Base-by-base conservation (phyloP, 1,140 invertebrate genomes). In the Hyles vespertilio region DNA sequence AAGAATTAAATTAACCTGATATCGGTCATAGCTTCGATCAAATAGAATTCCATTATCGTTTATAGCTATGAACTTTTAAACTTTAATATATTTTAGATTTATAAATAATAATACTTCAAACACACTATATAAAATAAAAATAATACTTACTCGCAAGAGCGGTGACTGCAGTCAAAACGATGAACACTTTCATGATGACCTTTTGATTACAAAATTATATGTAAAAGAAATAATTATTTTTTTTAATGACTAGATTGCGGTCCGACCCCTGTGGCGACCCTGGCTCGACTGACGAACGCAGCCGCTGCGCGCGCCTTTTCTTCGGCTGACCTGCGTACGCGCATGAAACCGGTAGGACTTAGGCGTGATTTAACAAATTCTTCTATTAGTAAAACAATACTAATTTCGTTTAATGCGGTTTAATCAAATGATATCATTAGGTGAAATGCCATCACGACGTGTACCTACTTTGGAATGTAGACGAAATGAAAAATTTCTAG, bases 101-200 rank as follows among this genome's bases (percentile, higher is more conserved):
- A n/a, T 33, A 10, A 32, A 33, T 22, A 44, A 12, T 22, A 44
- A 55, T 67, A 85, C 85, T 88, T 79, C 86, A 5, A 40, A 40
- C 8, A 40, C 36, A 40, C 36, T 40, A 5, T 5, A 40, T 5
- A 40, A 40, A 40, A 62, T 50, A 56, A 33, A 40, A 67, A 47
- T n/a, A 52, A 55, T 67, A 85, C 85, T 88, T 79, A 88, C 85
- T 85, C 69, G 85, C 83, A 63, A 88, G 59, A 69, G 85, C 82
- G 57, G 84, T 74, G 59, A 72, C 77, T 56, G 84, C 81, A 58
- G 85, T 72, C 70, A 88, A 69, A 59, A 85, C 84, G 79, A 88
- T 79, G 81, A 88, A 87, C 82, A 88, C 83, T 88, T 86, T 88
- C 85, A 88, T 88, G 74, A 60, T 85, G 81, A 79, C 75, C 70